Percentiles rank a stretch among this genome's conserved stretches.
Conservation (phyloP, 2,797 vertebrate genomes). For the Threskiornis aethiopicus region DNA sequence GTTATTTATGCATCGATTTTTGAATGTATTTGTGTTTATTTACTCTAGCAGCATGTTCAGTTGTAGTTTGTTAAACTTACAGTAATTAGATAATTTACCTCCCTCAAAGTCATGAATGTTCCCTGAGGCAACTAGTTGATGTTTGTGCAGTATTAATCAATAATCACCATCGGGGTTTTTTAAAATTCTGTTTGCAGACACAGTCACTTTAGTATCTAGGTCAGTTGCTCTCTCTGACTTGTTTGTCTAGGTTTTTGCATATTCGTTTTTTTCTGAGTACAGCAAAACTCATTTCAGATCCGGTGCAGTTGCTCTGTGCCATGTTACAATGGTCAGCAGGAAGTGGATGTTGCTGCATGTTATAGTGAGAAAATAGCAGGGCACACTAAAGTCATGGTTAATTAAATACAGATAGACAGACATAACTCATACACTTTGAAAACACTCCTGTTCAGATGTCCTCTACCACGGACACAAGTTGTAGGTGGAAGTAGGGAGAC, state of each 20-base stretch:
- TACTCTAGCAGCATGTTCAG: slow-evolving; percentile 1
- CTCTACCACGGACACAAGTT: background rate
- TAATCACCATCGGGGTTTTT: background rate
- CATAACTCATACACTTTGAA: background rate
- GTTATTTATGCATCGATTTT: slow-evolving; percentile 6
- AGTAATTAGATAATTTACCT: slow-evolving; percentile 44
- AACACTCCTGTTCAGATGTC: background rate
- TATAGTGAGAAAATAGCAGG: background rate
- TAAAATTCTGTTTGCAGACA: background rate
- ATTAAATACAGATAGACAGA: background rate
- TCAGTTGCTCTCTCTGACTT: slow-evolving; percentile 18
- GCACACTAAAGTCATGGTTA: background rate
- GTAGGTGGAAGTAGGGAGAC: background rate
- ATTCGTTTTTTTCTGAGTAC: background rate
- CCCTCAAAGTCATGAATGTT: background rate
- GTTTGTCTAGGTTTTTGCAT: background rate
- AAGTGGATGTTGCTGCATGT: background rate
- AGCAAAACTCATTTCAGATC: background rate
- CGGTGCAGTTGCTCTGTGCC: background rate
- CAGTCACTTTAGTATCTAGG: slow-evolving; percentile 40
- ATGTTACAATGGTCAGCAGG: accelerated
- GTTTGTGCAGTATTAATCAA: slow-evolving; percentile 43
- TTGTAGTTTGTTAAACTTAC: background rate
- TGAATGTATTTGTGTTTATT: slow-evolving; percentile 25
- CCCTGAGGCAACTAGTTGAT: slow-evolving; percentile 27